A percentile compares a stretch with the other conserved stretches of the same genome.
Conservation (phyloP, 2,888 invertebrate species). For the Empis livida region DNA sequence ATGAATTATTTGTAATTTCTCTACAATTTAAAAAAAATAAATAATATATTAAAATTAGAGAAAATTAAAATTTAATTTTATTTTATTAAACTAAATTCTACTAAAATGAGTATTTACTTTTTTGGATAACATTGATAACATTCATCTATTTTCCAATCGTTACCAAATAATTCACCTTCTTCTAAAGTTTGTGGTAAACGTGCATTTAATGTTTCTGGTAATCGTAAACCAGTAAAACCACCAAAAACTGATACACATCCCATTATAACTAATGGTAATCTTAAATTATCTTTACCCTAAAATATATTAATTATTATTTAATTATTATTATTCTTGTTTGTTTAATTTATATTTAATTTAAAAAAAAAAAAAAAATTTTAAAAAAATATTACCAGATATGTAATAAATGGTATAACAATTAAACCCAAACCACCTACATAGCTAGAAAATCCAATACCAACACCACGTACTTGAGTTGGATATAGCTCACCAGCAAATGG, state of each 20-base stretch:
- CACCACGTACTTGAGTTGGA: conserved; percentile 76
- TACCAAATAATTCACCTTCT: conserved; percentile 79
- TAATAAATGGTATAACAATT: conserved; percentile 81
- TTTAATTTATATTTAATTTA: too few species aligned
- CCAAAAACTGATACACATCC: conserved; percentile 68
- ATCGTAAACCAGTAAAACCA: conserved; percentile 61
- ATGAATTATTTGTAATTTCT: too few species aligned
- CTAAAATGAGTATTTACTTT: conserved; percentile 34
- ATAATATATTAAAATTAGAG: too few species aligned
- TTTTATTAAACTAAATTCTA: too few species aligned
- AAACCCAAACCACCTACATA: conserved; percentile 82
- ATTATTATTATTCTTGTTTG: too few species aligned
- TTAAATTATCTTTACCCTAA: conserved; percentile 72
- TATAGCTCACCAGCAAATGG: conserved; percentile 87
- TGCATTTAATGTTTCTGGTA: conserved; percentile 71
- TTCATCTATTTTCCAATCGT: conserved; percentile 63
- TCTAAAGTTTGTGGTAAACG: conserved; percentile 74
- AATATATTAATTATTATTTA: background rate
- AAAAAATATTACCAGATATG: conserved; percentile 60
- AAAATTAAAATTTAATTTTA: too few species aligned
- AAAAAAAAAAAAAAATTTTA: background rate
- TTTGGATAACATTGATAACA: conserved; percentile 58
- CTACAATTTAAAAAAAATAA: too few species aligned
- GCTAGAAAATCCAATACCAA: conserved; percentile 83
- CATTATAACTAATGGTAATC: conserved; percentile 73